Conservation (phyloP, 23 tunicate species). For the Halocynthia aurantium region DNA sequence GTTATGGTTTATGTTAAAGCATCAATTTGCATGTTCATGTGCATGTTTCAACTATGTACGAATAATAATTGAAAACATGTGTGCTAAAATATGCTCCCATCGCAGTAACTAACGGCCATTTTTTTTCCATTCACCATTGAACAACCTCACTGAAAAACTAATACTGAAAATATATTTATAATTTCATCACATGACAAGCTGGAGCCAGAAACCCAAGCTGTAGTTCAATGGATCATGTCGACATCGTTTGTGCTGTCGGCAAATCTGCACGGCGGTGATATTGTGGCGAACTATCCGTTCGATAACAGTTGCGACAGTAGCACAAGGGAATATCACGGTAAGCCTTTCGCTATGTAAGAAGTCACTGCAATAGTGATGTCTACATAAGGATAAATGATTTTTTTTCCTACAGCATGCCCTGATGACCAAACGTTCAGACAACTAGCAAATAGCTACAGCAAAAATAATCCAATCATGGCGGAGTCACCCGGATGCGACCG, state of each 20-base stretch:
- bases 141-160: no score
- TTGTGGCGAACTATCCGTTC: conserved; percentile 70
- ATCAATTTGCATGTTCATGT: no score
- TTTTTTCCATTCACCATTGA: no score
- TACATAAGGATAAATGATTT: background rate
- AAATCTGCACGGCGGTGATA: conserved; percentile 73
- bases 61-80: no score
- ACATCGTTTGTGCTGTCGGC: conserved; percentile 61
- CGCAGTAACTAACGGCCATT: background rate
- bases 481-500: conserved; percentile 10
- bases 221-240: conserved; percentile 70
- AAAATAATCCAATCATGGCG: conserved; percentile 20
- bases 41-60: no score
- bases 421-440: conserved; percentile 65
- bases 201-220: conserved; percentile 53
- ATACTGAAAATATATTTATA: no score
- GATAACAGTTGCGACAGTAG: conserved; percentile 31
- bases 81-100: background rate
- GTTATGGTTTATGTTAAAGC: no score
- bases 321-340: conserved; percentile 44
- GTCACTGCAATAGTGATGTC: background rate
- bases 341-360: background rate
- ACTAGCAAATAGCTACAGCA: conserved; percentile 44
- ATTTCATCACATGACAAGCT: background rate
- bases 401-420: conserved; percentile 21